Evolutionary conservation across 2,113 vertebrate species (phyloP), one percentile per base, ranked within the genome.

Genomic region (Pterocles gutturalis): DNA sequence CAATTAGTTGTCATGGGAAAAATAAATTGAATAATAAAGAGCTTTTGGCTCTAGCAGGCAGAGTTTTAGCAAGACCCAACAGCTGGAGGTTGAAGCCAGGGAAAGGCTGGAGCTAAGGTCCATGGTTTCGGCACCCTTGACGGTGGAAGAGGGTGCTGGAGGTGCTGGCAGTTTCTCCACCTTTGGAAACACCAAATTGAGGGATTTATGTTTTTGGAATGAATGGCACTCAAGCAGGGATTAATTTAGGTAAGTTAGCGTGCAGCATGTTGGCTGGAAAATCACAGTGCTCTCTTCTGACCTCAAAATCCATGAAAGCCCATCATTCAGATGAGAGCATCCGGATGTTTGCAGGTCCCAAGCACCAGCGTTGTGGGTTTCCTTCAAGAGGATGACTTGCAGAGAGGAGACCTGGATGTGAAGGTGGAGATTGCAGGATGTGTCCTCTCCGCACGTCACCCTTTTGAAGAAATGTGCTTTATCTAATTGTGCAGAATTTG

Each of bases 41-140:
- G 46, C 64, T 84, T 38, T 64, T 36, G 55, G 73, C 29, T 67
- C 13, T 79, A 24, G 53, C 31, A 26, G 76, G 49, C 17, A 28
- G 75, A 33, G 64, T 94, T 95, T 67, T 92, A 90, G 67, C 36
- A 22, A 51, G 82, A 54, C 18, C 14, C 2, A 10, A 7, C 21
- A 62, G 60, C 46, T 81, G 88, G 83, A 48, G 43, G 62, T 8
- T 62, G 90, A 54, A 87, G 61, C 8, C 7, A 15, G 29, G 21
- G 62, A 11, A 54, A 49, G 53, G 36, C 16, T 1, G 17, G 71
- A n/a, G 77, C 15, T 22, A 1, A 83, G n/a, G 31, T 69, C 58
- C 2, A 0, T 2, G 2, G 13, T 57, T 87, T 51, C 1, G 2
- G 66, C 18, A 11, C 28, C 0, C 3, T 1, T 66, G 38, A 1